These are phyloP conservation scores for Rhea pennata DNA, from an alignment of 2,113 vertebrate species.

Conservation along the genomic window DNA sequence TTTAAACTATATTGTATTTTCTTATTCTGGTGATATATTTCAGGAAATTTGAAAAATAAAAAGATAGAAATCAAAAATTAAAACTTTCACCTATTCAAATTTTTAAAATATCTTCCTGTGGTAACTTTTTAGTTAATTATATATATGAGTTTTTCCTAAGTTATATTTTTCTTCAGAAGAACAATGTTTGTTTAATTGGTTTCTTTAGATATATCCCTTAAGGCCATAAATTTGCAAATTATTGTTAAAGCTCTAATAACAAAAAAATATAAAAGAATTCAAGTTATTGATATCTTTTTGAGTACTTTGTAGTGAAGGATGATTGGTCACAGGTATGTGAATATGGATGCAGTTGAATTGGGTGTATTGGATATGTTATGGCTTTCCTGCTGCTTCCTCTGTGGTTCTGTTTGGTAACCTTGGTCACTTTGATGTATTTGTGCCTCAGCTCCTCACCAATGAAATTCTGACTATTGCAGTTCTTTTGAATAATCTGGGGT, in stretches of 20 bases:
- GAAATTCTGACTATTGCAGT: not conserved
- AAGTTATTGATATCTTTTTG: not conserved
- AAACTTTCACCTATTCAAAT: not conserved
- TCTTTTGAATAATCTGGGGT: not conserved
- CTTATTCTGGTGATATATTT: too few relatives aligned
- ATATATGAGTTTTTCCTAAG: not conserved
- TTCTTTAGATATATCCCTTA: not conserved
- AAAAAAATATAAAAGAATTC: not conserved
- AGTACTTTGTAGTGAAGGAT: not conserved
- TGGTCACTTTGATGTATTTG: not conserved
- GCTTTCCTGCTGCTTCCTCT: not conserved
- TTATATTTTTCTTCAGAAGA: not conserved
- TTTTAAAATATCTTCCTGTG: too few relatives aligned
- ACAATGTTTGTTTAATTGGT: not conserved
- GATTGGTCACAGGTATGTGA: not conserved
- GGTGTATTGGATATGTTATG: too few relatives aligned
- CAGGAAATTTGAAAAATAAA: not conserved
- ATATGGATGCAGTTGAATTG: not conserved
- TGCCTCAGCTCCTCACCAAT: not conserved
- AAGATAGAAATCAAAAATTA: not conserved
- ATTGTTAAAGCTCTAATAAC: not conserved
- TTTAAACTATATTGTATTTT: not conserved
- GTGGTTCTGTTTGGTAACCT: not conserved
- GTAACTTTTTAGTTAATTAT: too few relatives aligned
- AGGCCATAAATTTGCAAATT: not conserved